Evolutionary conservation across 2,113 vertebrate genomes (phyloP), one percentile per base, ranked within the genome.

Genomic region (Phyllostomus hastatus): DNA sequence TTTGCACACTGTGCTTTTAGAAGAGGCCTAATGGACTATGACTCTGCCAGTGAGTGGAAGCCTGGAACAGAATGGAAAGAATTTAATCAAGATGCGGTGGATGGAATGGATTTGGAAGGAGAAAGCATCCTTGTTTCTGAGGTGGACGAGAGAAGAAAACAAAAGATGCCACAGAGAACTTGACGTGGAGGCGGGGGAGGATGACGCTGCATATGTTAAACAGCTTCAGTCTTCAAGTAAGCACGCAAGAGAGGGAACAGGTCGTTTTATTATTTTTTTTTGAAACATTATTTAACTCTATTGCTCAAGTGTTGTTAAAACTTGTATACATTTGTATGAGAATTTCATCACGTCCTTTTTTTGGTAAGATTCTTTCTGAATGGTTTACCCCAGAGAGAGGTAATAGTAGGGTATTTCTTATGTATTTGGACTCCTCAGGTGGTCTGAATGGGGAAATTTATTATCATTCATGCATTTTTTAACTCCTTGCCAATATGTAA

Each of bases 11-110:
- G 84, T 33, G 76, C 35, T 90, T 90, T 95, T 78, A 38, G 52
- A 83, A 94, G 95, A 61, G 67, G 26, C 20, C 59, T 84, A 96
- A 89, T 93, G 61, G n/a, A 81, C 8, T 61, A 31, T 95, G 64
- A 67, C 28, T 48, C 15, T 76, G 89, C 92, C 73, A 95, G 75
- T 16, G 35, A 46, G 54, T 15, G 2, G 57, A 88, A 26, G 64
- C 4, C 31, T 46, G 31, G 38, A 67, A 24, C 33, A 70, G 66
- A 70, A 52, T 10, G 79, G 31, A 91, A 59, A 28, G 28, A 26
- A 48, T 19, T 10, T 1, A 1, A 6, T 72, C 38, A 54, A 67
- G 67, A 10, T 28, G 1, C 1, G 7, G 43, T 38, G 20, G 15
- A 31, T 14, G 26, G 26, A 72, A 72, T 41, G 48, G 31, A 72